Percentiles rank a stretch among this genome's conserved stretches.
Conservation (phyloP, 2,888 invertebrate genomes). For the Scaptomyza caliginosa region DNA sequence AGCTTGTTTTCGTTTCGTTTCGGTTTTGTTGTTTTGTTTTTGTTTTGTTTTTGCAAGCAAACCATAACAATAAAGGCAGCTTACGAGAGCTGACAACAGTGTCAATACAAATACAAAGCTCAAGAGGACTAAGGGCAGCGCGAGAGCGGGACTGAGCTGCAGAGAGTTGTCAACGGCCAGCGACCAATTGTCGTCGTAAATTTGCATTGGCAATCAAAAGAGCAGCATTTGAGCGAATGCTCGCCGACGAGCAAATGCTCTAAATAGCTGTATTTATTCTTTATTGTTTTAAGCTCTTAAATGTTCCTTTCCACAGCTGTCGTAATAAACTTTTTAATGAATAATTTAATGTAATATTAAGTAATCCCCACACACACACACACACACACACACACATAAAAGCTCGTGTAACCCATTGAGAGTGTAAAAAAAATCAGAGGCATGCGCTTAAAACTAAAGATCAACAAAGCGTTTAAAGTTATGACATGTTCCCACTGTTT, state of each 20-base stretch:
- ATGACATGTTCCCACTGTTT: conserved; percentile 44
- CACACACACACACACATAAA: background rate
- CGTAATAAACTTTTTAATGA: background rate
- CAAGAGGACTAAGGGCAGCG: background rate
- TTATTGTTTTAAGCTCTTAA: background rate
- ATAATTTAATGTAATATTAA: conserved; percentile 4
- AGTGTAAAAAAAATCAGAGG: conserved; percentile 30
- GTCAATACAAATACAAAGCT: conserved; percentile 63
- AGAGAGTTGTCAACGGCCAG: conserved; percentile 59
- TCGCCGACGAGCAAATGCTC: conserved; percentile 33
- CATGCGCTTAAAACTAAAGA: conserved; percentile 61
- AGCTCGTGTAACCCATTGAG: background rate
- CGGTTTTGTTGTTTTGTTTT: background rate
- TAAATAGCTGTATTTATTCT: background rate
- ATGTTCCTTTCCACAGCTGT: background rate
- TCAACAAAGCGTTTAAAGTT: conserved; percentile 74
- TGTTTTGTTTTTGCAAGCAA: conserved; percentile 18
- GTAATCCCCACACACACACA: conserved; percentile 8
- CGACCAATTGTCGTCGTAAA: conserved; percentile 67
- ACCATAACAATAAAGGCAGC: conserved; percentile 71
- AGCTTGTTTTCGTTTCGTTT: conserved; percentile 21
- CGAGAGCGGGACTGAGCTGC: conserved; percentile 27
- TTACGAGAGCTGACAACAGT: conserved; percentile 74
- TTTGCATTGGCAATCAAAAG: conserved; percentile 65
- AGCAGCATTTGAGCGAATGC: conserved; percentile 8